Evolutionary conservation across 1,140 invertebrate genomes (phyloP), one percentile per base, ranked within the genome.

Genomic region (Cotesia vestalis): DNA sequence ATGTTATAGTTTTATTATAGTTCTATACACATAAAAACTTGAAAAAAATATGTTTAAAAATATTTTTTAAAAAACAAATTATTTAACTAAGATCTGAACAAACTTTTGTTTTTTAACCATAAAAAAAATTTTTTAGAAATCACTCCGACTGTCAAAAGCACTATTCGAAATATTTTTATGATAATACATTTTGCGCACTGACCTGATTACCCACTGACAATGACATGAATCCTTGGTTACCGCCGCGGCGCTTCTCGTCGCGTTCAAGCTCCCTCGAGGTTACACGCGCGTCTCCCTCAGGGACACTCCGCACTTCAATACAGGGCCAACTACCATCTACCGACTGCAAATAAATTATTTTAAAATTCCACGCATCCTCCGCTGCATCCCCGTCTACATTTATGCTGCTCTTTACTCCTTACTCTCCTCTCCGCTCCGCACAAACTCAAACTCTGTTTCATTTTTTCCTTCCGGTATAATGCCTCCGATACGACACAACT

Each of bases 201-300:
- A 88, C 88, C 87, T 83, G 83, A 85, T 88, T 89, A 88, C 86
- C 86, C 82, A 88, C 81, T 88, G 86, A 88, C 87, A 88, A 87
- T 88, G 88, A 86, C 87, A 87, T 81, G 78, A 85, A 87, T 88
- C 85, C 83, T 79, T 78, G 78, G 75, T 46, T 68, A 75, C 63
- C 63, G 46, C 73, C 69, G 75, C 71, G 73, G 66, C 66, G 66
- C 73, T 70, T 66, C 72, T 75, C 78, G 40, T 73, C 63, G 63
- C 57, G n/a, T 69, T 71, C 55, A 20, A 59, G 20, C 36, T 67
- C 73, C 70, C 73, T 71, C 64, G 69, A 74, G 69, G 57, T 71
- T 40, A 34, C 35, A n/a, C 59, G 11, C 40, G 40, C 59, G 34
- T 59, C 51, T 63, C 38, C 61, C 59, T 70, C 69, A 63, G 66